These are phyloP conservation scores for Ecliptopera silaceata DNA, from an alignment of 2,888 invertebrate species.

Conservation along the genomic window DNA sequence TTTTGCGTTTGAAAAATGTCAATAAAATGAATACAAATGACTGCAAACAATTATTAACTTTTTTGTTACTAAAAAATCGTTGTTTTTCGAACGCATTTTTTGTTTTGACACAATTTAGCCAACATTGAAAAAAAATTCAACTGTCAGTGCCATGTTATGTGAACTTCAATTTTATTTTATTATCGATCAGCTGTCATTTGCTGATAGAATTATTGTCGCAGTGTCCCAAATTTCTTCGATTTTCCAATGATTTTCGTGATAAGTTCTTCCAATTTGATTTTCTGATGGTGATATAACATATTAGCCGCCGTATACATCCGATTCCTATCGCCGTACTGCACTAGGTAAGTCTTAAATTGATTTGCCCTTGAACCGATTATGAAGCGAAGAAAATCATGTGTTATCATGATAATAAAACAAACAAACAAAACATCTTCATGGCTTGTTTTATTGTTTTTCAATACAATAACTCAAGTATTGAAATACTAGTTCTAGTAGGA, in stretches of 20 bases:
- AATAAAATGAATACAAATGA: constrained; percentile 17
- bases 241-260: constrained; percentile 29
- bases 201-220: constrained; percentile 38
- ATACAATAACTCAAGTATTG: constrained; percentile 32
- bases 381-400: constrained; percentile 42
- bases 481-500: neutral
- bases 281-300: constrained; percentile 39
- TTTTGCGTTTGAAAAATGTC: constrained; percentile 5
- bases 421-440: constrained; percentile 65
- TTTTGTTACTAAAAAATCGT: too few relatives aligned
- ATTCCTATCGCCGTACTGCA: constrained; percentile 25
- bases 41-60: too few relatives aligned
- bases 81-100: neutral
- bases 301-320: constrained; percentile 23
- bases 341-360: constrained; percentile 50
- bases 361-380: constrained; percentile 51
- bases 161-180: constrained; percentile 8
- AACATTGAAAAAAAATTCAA: constrained; percentile 8
- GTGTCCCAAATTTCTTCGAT: constrained; percentile 31
- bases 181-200: constrained; percentile 37
- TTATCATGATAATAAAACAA: constrained; percentile 64
- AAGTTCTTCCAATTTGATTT: constrained; percentile 24
- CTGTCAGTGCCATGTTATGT: neutral
- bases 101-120: neutral
- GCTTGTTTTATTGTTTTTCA: constrained; percentile 42